Evolutionary conservation across 1,140 invertebrate genomes (phyloP), one percentile per base, ranked within the genome.

Genomic region (Neelides sp.): DNA sequence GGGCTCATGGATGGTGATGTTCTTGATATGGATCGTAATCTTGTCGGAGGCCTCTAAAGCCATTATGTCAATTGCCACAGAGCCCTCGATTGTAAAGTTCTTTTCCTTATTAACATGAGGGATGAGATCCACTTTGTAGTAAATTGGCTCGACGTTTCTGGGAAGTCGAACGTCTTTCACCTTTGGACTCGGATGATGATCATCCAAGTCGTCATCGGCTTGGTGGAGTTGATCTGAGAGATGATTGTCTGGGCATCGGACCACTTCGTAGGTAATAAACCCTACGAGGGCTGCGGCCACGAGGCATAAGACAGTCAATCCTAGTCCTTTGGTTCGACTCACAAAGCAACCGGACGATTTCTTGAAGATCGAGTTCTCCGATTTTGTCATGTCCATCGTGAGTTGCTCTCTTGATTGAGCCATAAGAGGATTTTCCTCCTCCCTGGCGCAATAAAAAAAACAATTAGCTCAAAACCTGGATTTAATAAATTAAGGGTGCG

Each of bases 21-120:
- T 78, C 23, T 76, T 73, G 4, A 78, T 76, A 61, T 91, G 86
- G 43, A 91, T 68, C 1, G 80, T 86, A 15, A 92, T 73, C 62
- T 78, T 80, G 19, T 73, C 70, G 8, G 81, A 84, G 48, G 74
- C 67, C 53, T 77, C 69, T 5, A 75, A 71, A 0, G 80, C 78
- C 36, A 75, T 73, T 10, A 91, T 65, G 2, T 75, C 56, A 54
- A 86, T 79, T 55, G 70, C 73, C 26, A 84, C 77, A 67, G 78
- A 74, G 32, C 84, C 84, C 24, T 76, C 64, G 59, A 85, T 83
- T 4, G 80, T 84, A 56, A 85, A 86, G 63, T 86, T 86, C 75
- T 73, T 60, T 76, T 50, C 61, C 39, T 57, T 44, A 7, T 63
- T 56, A 34, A 85, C 75, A 55, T 79, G 80, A 0, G 83, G 83